Base-by-base conservation (phyloP, 2,113 vertebrate species). In the Dolichotis patagonum region DNA sequence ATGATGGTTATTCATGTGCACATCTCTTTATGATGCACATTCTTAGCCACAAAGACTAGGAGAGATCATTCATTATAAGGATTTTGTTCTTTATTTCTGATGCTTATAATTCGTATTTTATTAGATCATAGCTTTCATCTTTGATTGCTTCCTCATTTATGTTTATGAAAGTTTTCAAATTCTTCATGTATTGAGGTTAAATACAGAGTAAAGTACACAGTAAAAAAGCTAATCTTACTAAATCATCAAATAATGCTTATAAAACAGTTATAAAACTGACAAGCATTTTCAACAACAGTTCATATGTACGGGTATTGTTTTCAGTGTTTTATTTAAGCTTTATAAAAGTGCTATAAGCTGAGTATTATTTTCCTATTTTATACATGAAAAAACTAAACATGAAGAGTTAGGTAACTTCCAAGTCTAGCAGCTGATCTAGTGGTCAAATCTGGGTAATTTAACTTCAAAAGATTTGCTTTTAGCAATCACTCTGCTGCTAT, bases 311-410 rank as follows among this genome's bases (percentile, higher is more conserved):
- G 62, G 22, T 4, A n/a, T 20, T 60, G 10, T 71, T 49, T 75
- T 88, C 80, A 80, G 69, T 80, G 60, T 56, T 88, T 89, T 58
- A 67, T 24, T 89, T 71, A 81, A 75, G 93, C n/a, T 54, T 85
- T 56, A 75, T 49, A 38, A 54, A 91, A 90, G 35, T 84, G 7
- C 62, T 84, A 10, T 52, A 60, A 71, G 13, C 83, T 85, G 19
- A 67, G 46, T 81, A 60, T 41, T 82, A 10, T 43, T 52, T 90
- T 77, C 5, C 19, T 88, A 56, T 77, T 22, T 88, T 49, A 90
- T 54, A 62, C 28, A 62, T 30, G 26, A 67, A 35, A 88, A 90
- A 62, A 65, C 28, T 3, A 5, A 78, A 77, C 20, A 30, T 52
- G 30, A 11, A 82, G 54, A 93, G 56, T 41, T 90, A 60, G 84